Percentiles rank a stretch among this genome's conserved stretches.
Evolutionary conservation across 2,888 invertebrate genomes (phyloP).

Genomic region (Cephonodes hylas): DNA sequence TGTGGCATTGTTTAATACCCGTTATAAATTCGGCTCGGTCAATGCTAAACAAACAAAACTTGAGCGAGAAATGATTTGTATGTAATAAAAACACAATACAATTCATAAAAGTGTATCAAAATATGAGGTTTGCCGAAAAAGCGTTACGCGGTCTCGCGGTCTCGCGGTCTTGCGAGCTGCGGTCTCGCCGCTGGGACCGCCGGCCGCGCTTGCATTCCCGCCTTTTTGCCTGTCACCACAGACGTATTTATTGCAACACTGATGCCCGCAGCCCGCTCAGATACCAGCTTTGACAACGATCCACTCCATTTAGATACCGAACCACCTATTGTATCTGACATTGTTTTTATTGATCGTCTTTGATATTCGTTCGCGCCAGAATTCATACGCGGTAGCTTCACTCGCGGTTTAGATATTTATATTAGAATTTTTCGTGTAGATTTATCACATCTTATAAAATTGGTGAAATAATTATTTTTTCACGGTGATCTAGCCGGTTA

Average conservation of each 20-base stretch:
- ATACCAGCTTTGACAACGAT: conserved; percentile 72
- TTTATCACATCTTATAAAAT: background rate
- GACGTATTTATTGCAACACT: conserved; percentile 74
- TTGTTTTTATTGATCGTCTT: conserved; percentile 49
- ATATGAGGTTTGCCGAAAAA: conserved; percentile 64
- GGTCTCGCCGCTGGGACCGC: conserved; percentile 50
- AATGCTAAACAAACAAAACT: conserved; percentile 9
- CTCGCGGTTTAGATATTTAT: conserved; percentile 18
- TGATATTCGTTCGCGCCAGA: conserved; percentile 59
- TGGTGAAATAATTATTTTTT: no score
- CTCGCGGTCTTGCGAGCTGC: conserved; percentile 34
- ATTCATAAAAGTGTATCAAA: conserved; percentile 42
- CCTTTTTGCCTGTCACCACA: conserved; percentile 65
- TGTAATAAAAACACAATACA: conserved; percentile 20
- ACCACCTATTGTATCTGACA: conserved; percentile 62
- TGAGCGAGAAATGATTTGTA: conserved; percentile 23
- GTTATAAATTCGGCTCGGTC: background rate
- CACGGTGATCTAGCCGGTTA: no score
- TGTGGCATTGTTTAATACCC: background rate
- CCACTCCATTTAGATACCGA: conserved; percentile 59
- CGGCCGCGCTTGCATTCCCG: conserved; percentile 66
- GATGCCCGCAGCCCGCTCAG: conserved; percentile 45
- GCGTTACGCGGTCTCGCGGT: conserved; percentile 43
- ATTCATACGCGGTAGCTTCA: conserved; percentile 57
- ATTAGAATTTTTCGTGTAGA: background rate